Percentiles rank a stretch among this genome's conserved stretches.
phyloP scores from a whole-genome alignment of 2,888 invertebrate genomes.

The Asteroscopus sphinx region DNA sequence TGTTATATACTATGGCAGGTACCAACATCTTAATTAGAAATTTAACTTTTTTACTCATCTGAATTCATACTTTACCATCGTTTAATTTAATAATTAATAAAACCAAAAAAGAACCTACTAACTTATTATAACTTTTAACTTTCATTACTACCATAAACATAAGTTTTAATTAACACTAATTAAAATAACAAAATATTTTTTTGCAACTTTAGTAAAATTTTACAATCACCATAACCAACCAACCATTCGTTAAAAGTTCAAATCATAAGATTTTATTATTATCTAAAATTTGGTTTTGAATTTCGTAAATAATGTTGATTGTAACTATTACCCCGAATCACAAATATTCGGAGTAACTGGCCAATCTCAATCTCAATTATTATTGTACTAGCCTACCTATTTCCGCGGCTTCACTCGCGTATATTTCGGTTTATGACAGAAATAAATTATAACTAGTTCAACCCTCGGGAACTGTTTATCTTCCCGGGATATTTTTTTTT shows the following conservation, averaged over 20 bases:
- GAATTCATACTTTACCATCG: neutral
- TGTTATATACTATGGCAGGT: too few species aligned
- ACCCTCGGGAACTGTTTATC: too few species aligned
- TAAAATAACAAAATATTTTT: constrained; percentile 8
- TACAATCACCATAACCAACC: too few species aligned
- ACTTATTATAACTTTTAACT: neutral
- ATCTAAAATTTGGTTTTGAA: constrained; percentile 2
- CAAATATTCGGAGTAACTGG: too few species aligned
- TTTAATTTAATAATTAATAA: constrained; percentile 6
- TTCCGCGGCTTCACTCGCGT: too few species aligned
- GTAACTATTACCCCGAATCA: neutral
- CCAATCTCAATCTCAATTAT: too few species aligned
- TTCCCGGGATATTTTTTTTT: too few species aligned
- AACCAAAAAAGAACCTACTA: neutral
- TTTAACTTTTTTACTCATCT: neutral
- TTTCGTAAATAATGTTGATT: constrained; percentile 4
- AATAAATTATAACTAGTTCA: too few species aligned
- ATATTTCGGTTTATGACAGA: too few species aligned
- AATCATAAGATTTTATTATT: constrained; percentile 1
- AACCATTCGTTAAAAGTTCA: constrained; percentile 5
- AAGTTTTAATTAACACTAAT: constrained; percentile 8
- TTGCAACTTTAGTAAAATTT: neutral
- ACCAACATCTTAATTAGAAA: too few species aligned
- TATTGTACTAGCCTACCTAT: too few species aligned
- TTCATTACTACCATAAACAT: constrained; percentile 1